Percentiles rank a stretch among this genome's conserved stretches.
phyloP scores from a whole-genome alignment of 2,797 vertebrate species.

The Zalophus californianus region DNA sequence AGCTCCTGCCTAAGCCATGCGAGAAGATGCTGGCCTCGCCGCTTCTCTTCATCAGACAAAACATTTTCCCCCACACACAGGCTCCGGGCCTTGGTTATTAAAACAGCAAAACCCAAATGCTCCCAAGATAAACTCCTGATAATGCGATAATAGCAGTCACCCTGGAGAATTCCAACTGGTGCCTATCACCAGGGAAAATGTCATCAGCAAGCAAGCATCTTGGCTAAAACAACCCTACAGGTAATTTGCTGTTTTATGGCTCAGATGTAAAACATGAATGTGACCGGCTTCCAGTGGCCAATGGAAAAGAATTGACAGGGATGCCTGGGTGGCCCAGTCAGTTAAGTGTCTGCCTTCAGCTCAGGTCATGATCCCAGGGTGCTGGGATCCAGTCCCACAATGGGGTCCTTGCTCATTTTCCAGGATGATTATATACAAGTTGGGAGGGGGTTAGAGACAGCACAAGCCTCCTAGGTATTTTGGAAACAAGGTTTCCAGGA shows the following conservation, averaged over 20 bases:
- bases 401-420: too few relatives aligned
- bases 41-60: neutral
- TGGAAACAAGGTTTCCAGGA: neutral
- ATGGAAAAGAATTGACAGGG: neutral
- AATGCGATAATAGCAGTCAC: neutral
- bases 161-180: slow-evolving; percentile 46
- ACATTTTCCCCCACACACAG: neutral
- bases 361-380: too few relatives aligned
- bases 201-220: neutral
- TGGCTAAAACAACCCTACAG: neutral
- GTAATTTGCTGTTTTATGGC: slow-evolving; percentile 38
- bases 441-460: neutral
- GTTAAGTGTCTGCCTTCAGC: too few relatives aligned
- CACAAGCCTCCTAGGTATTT: neutral
- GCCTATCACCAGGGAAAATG: slow-evolving; percentile 11
- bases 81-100: slow-evolving; percentile 31
- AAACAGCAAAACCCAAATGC: slow-evolving; percentile 56
- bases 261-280: neutral
- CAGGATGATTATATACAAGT: neutral
- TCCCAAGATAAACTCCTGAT: slow-evolving; percentile 49
- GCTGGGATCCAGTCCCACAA: too few relatives aligned
- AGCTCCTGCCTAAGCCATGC: neutral
- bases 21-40: neutral
- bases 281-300: neutral
- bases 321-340: too few relatives aligned